Percentiles rank a stretch among this genome's conserved stretches.
Evolutionary conservation across 1,140 invertebrate species (phyloP).

Genomic region (Lordiphosa collinella): DNA sequence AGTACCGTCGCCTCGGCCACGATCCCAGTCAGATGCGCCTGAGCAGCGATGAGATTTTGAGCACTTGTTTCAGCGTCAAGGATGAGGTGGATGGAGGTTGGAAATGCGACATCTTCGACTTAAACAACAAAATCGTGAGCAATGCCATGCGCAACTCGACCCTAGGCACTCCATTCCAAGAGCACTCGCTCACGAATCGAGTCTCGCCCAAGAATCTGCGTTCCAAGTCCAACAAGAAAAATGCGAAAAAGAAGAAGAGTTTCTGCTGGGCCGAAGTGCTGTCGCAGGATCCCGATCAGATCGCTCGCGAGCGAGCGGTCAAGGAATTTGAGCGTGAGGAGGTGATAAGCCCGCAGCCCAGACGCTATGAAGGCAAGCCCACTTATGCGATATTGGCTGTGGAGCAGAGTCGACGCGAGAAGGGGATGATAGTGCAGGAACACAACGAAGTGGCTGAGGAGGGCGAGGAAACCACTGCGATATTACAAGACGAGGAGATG

Average conservation of each 20-base stretch:
- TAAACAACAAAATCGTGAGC: constrained; percentile 48
- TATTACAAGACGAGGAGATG: neutral
- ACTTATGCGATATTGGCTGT: constrained; percentile 76
- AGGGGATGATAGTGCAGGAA: constrained; percentile 50
- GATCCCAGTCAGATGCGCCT: constrained; percentile 81
- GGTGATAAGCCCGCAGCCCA: constrained; percentile 55
- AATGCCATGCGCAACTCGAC: constrained; percentile 47
- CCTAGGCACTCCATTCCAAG: constrained; percentile 65
- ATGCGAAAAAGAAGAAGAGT: constrained; percentile 64
- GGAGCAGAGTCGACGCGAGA: constrained; percentile 58
- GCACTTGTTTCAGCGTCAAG: constrained; percentile 48
- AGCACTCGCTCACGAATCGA: constrained; percentile 70
- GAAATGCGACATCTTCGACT: constrained; percentile 70
- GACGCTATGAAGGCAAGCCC: constrained; percentile 66
- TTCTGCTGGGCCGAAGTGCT: constrained; percentile 78
- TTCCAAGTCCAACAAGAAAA: constrained; percentile 72
- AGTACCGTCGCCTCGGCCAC: constrained; percentile 81
- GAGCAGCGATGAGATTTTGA: constrained; percentile 74
- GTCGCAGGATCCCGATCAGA: constrained; percentile 78
- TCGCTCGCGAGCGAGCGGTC: constrained; percentile 74
- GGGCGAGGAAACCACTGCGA: constrained; percentile 2
- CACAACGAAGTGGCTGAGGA: constrained; percentile 26
- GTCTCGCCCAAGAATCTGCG: constrained; percentile 79
- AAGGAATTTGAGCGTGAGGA: constrained; percentile 78
- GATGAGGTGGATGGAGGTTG: constrained; percentile 50